Percentiles rank a stretch among this genome's conserved stretches.
phyloP scores from a whole-genome alignment of 1,140 invertebrate genomes.

The Venturia canescens region DNA sequence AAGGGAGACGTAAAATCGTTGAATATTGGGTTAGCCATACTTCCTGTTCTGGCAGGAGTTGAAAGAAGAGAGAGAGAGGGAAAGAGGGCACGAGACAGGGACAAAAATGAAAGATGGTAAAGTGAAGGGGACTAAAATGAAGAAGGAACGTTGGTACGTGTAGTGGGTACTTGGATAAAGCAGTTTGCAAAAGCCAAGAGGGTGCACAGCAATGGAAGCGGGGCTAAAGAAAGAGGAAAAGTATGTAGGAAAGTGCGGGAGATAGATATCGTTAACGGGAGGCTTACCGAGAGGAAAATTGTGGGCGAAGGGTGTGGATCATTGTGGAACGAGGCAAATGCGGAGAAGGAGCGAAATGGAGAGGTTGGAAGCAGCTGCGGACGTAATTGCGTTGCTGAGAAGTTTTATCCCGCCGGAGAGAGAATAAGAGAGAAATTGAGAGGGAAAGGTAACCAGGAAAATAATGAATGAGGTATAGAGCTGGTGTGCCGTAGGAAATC shows the following conservation, averaged over 20 bases:
- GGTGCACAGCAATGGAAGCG: conserved; percentile 9
- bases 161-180: conserved; percentile 36
- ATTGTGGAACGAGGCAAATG: conserved; percentile 10
- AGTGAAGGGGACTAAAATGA: conserved; percentile 37
- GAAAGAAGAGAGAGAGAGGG: conserved; percentile 47
- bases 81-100: conserved; percentile 29
- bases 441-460: conserved; percentile 73
- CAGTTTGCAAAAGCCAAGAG: conserved; percentile 44
- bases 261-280: conserved; percentile 7
- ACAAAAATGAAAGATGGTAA: background rate
- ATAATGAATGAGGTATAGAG: conserved; percentile 71
- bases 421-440: background rate
- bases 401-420: conserved; percentile 69
- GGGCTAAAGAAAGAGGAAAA: background rate
- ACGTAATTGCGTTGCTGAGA: conserved; percentile 76
- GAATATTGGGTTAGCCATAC: conserved; percentile 35
- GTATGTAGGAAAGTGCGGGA: background rate
- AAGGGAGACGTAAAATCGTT: conserved; percentile 52
- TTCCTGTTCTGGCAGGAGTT: conserved; percentile 28
- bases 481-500: conserved; percentile 36
- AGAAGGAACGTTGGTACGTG: conserved; percentile 44
- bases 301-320: conserved; percentile 6
- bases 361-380: conserved; percentile 51
- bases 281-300: background rate
- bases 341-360: conserved; percentile 1